A percentile compares a stretch with the other conserved stretches of the same genome.
Evolutionary conservation across 2,797 vertebrate species (phyloP).

Genomic region (Gymnothorax javanicus): DNA sequence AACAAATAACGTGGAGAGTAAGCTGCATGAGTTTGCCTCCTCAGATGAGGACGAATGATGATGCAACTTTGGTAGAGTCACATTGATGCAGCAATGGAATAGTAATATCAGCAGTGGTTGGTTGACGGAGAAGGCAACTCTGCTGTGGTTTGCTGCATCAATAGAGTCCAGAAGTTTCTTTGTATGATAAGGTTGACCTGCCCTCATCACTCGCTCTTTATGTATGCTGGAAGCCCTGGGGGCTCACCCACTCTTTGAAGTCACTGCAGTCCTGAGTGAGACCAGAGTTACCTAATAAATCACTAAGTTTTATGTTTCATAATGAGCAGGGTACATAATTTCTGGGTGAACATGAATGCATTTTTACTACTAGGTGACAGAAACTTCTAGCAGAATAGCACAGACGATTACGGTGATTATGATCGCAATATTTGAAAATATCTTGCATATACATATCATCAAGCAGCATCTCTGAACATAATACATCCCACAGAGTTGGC

Average conservation of each 20-base stretch:
- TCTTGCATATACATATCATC: neutral
- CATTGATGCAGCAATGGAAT: constrained; percentile 48
- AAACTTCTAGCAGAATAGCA: neutral
- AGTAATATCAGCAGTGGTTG: constrained; percentile 62
- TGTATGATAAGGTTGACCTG: constrained; percentile 69
- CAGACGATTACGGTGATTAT: neutral
- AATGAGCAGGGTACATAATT: neutral
- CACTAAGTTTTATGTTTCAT: neutral
- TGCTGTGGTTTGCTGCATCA: constrained; percentile 61
- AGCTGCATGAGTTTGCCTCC: neutral
- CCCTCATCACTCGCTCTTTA: constrained; percentile 54
- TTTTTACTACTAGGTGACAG: neutral
- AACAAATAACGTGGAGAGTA: neutral
- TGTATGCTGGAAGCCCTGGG: constrained; percentile 61
- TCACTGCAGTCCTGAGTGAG: neutral
- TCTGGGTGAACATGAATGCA: neutral
- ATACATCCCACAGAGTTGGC: neutral
- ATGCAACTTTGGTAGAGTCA: constrained; percentile 49
- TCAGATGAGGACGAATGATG: constrained; percentile 53
- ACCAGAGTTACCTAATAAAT: neutral
- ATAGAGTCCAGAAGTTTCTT: constrained; percentile 71
- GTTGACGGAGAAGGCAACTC: constrained; percentile 56
- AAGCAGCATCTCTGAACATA: neutral
- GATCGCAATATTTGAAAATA: neutral
- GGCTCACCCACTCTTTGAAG: constrained; percentile 37